Evolutionary conservation across 2,888 invertebrate genomes (phyloP).

Genomic region (Acronicta leporina): DNA sequence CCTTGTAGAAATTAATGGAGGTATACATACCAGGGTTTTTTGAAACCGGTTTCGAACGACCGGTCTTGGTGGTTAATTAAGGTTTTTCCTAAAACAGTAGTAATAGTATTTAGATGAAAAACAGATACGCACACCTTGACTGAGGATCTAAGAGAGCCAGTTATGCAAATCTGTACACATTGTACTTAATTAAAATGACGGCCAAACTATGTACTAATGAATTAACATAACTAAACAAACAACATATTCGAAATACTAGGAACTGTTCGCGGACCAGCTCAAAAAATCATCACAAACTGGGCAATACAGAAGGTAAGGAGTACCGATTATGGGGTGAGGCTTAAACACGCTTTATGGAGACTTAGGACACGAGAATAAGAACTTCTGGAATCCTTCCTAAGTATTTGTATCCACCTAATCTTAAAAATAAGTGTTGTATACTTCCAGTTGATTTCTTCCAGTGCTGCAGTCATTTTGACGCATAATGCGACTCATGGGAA

Average conservation of each 20-base stretch:
- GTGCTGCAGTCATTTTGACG: too few relatives aligned
- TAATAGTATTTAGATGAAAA: neutral
- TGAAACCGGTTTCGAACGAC: neutral
- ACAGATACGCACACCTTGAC: constrained; percentile 1
- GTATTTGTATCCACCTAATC: too few relatives aligned
- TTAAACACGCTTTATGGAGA: too few relatives aligned
- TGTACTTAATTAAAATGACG: constrained; percentile 28
- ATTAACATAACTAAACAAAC: constrained; percentile 26
- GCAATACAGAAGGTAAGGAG: too few relatives aligned
- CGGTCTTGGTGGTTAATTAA: neutral
- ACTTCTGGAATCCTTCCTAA: too few relatives aligned
- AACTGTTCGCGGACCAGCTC: constrained; percentile 2
- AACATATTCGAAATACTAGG: constrained; percentile 10
- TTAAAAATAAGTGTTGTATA: too few relatives aligned
- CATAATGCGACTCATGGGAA: too few relatives aligned
- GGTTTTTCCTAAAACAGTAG: constrained; percentile 16
- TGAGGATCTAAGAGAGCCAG: constrained; percentile 20
- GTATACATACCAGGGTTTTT: too few relatives aligned
- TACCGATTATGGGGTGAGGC: too few relatives aligned
- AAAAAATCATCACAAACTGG: neutral
- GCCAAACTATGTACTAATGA: constrained; percentile 13
- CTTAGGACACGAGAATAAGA: too few relatives aligned
- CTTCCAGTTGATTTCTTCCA: too few relatives aligned
- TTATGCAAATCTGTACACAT: constrained; percentile 25
- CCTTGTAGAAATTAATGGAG: too few relatives aligned